These are phyloP conservation scores for Metellina segmentata DNA, from an alignment of 2,888 invertebrate genomes.

Conservation along the genomic window DNA sequence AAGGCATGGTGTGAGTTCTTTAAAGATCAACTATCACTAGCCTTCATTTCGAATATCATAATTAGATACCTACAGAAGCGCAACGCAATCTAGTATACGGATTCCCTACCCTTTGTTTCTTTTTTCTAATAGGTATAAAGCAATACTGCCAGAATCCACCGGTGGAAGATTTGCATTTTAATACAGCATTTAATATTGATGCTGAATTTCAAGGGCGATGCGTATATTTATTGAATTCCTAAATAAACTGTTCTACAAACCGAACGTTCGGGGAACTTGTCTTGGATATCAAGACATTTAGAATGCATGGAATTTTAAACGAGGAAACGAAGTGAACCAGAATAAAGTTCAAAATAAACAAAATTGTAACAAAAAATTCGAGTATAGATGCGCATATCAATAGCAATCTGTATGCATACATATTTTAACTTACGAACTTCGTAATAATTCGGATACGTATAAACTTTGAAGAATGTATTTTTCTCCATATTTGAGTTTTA, in stretches of 20 bases:
- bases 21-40: too few species aligned
- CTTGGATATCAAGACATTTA: conserved; percentile 31
- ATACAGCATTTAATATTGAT: neutral
- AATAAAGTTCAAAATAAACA: neutral
- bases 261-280: conserved; percentile 1
- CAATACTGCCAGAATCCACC: too few species aligned
- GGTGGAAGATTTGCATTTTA: neutral
- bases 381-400: conserved; percentile 5
- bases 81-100: too few species aligned
- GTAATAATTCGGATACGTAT: too few species aligned
- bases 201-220: conserved; percentile 1
- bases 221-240: conserved; percentile 26
- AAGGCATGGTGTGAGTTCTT: too few species aligned
- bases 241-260: neutral
- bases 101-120: too few species aligned
- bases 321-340: conserved; percentile 17
- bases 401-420: conserved; percentile 4
- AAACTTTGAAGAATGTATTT: too few species aligned
- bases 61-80: too few species aligned
- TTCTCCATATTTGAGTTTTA: too few species aligned
- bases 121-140: too few species aligned
- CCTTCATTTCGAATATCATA: too few species aligned
- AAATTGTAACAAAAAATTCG: neutral
- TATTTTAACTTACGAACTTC: neutral
- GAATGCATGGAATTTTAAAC: conserved; percentile 65